phyloP scores from a whole-genome alignment of 1,140 invertebrate species.

The Thalassaphorura encarpata region DNA sequence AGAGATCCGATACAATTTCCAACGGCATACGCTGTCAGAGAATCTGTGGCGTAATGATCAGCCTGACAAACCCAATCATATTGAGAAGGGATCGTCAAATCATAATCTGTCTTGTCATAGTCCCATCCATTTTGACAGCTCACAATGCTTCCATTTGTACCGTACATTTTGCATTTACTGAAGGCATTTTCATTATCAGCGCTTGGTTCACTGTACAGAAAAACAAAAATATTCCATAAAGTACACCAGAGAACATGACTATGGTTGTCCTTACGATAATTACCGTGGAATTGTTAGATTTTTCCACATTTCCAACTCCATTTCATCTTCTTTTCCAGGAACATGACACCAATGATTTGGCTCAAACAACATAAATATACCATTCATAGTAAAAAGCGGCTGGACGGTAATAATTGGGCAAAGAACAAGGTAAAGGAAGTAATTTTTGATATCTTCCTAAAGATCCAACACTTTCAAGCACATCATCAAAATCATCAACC shows the following conservation, averaged over 20 bases:
- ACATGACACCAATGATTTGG: conserved; percentile 18
- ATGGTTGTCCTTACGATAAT: neutral
- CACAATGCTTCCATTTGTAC: neutral
- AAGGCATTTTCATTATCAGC: conserved; percentile 14
- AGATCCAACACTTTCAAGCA: conserved; percentile 28
- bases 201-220: conserved; percentile 10
- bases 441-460: conserved; percentile 28
- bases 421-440: conserved; percentile 22
- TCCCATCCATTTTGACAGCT: conserved; percentile 24
- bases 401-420: conserved; percentile 25
- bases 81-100: conserved; percentile 21
- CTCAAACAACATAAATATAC: conserved; percentile 29
- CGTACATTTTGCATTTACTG: conserved; percentile 26
- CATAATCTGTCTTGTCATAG: conserved; percentile 28
- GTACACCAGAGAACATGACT: neutral
- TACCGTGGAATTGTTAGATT: conserved; percentile 29
- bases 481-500: conserved; percentile 30
- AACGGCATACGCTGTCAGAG: conserved; percentile 20
- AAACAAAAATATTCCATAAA: neutral
- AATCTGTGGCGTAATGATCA: conserved; percentile 20
- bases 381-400: conserved; percentile 29
- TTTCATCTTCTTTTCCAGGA: conserved; percentile 19
- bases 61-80: conserved; percentile 29
- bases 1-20: conserved; percentile 25
- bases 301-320: conserved; percentile 21